phyloP scores from a whole-genome alignment of 2,113 vertebrate species.

The Pygathrix nemaeus region DNA sequence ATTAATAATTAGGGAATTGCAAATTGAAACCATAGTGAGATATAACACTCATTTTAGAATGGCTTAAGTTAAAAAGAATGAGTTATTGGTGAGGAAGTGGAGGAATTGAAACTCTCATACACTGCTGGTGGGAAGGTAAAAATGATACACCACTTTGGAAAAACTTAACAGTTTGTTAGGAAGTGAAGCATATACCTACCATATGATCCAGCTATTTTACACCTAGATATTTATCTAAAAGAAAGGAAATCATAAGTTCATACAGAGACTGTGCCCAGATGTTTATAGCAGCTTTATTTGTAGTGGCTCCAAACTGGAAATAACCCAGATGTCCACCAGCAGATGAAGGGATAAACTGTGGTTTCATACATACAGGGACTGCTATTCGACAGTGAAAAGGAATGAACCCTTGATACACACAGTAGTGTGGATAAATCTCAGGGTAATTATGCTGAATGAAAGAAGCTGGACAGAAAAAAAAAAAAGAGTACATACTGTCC shows the following conservation, averaged over 20 bases:
- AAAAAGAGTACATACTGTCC: background rate
- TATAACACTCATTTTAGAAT: background rate
- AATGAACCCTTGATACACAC: background rate
- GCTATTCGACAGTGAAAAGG: no score
- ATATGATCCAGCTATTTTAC: background rate
- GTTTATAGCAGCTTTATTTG: background rate
- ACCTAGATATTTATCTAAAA: background rate
- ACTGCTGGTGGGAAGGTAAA: no score
- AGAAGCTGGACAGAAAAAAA: background rate
- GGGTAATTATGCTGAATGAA: background rate
- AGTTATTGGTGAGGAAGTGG: background rate
- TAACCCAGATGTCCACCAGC: background rate
- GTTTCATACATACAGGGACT: rapidly evolving
- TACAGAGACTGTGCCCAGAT: no score
- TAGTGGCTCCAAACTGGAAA: background rate
- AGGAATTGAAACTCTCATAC: rapidly evolving
- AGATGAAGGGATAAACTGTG: background rate
- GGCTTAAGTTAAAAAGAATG: background rate
- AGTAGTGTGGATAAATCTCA: background rate
- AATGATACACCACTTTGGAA: background rate
- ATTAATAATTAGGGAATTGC: background rate
- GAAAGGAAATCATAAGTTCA: background rate
- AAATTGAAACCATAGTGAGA: background rate
- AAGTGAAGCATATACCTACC: background rate
- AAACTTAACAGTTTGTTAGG: background rate